Evolutionary conservation across 1,140 invertebrate species (phyloP), one percentile per base, ranked within the genome.

Genomic region (Cylas formicarius): DNA sequence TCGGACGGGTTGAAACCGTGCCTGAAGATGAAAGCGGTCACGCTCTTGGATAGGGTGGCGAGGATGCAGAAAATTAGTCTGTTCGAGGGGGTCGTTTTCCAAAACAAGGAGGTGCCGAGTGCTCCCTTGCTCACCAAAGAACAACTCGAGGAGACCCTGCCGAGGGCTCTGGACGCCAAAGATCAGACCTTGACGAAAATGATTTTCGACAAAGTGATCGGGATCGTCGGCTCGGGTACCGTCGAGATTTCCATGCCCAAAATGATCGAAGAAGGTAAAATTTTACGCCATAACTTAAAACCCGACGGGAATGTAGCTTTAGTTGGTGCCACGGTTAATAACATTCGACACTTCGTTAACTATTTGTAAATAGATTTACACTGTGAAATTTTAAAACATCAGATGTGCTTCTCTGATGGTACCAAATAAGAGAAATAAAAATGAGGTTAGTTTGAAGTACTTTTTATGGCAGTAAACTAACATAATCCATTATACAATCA

Each of bases 11-110:
- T 85, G 17, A 67, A 77, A 4, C 75, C 78, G n/a, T 86, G 83
- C 57, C 62, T 86, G 13, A 84, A 85, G 66, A 82, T 81, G 62
- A 85, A 84, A 55, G 82, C 82, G 0, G 79, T 85, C 44, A 66
- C 78, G 1, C 84, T 85, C 55, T 77, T 86, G 37, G 82, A 84
- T 44, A 70, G 81, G 24, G 69, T 81, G 4, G 72, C 77, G 0
- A 73, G 76, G 29, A 78, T 83, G 59, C 79, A 82, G 22, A 72
- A 69, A 3, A 70, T 86, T 20, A 71, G 73, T 0, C 62, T 86
- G 7, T 66, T 76, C 2, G 79, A 82, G 35, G 77, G 76, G 31
- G 61, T 79, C 4, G 78, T 77, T 50, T 67, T 84, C 9, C 74
- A 82, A 31, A 72, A 77, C 34, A 58, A 75, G 18, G 48, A 44